Percentiles rank a stretch among this genome's conserved stretches.
phyloP scores from a whole-genome alignment of 2,797 vertebrate species.

The Coendou prehensilis region DNA sequence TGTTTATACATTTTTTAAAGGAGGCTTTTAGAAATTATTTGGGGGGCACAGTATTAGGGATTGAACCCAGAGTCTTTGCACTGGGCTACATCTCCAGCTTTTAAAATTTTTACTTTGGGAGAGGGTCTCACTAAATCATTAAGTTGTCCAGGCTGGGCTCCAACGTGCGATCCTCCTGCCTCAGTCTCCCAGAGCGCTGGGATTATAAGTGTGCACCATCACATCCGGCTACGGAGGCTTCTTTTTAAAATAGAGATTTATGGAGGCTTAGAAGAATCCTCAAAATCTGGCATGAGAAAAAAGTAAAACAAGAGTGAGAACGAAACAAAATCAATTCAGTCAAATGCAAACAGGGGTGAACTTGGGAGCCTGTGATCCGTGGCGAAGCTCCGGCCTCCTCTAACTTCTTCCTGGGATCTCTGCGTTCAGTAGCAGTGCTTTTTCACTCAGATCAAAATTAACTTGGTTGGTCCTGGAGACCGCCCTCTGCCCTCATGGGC shows the following conservation, averaged over 20 bases:
- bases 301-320: not conserved
- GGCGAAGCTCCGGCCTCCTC: not conserved
- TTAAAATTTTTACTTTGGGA: not conserved
- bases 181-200: not conserved
- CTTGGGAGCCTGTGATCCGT: not conserved
- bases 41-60: not conserved
- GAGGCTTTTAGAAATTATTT: not conserved
- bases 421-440: not conserved
- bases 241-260: not conserved
- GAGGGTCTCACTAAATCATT: not conserved
- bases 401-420: accelerated
- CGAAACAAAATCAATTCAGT: not conserved
- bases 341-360: not conserved
- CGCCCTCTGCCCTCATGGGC: not conserved
- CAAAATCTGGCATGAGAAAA: not conserved
- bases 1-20: not conserved
- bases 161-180: not conserved
- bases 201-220: not conserved
- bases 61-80: not conserved
- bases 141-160: not conserved
- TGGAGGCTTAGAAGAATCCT: not conserved
- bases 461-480: not conserved
- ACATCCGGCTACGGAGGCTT: not conserved
- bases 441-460: not conserved
- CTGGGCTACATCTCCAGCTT: not conserved